These are phyloP conservation scores for Teleogryllus occipitalis DNA, from an alignment of 1,140 invertebrate species.

Conservation along the genomic window DNA sequence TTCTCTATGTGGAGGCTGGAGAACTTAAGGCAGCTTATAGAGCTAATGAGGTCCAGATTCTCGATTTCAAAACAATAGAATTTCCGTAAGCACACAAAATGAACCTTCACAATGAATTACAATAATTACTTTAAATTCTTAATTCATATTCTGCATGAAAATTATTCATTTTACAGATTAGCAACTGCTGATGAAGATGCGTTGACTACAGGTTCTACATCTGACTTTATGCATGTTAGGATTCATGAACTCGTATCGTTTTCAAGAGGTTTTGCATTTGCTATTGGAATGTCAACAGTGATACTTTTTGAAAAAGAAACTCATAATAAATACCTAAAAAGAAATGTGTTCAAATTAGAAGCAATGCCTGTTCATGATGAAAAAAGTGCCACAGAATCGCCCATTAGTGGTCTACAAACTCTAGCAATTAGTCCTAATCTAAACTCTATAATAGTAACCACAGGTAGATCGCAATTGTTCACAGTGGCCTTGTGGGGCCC, in stretches of 20 bases:
- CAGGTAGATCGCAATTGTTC: conserved; percentile 54
- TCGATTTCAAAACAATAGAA: neutral
- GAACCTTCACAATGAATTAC: too few relatives aligned
- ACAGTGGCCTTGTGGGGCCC: conserved; percentile 46
- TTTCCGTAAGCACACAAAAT: neutral
- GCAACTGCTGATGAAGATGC: too few relatives aligned
- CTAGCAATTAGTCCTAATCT: conserved; percentile 46
- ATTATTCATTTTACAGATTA: too few relatives aligned
- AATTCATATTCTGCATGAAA: neutral
- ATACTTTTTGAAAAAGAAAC: conserved; percentile 57
- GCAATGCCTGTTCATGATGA: conserved; percentile 32
- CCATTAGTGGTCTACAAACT: conserved; percentile 35
- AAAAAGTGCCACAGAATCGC: conserved; percentile 32
- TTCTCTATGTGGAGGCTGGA: conserved; percentile 70
- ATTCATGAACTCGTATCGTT: neutral
- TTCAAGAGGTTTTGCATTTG: conserved; percentile 49
- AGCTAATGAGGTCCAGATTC: conserved; percentile 39
- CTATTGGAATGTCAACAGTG: conserved; percentile 47
- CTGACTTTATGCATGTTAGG: too few relatives aligned
- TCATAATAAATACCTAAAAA: conserved; percentile 48
- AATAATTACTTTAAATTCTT: neutral
- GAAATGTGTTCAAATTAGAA: conserved; percentile 48
- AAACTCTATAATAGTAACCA: conserved; percentile 50
- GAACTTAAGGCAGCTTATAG: conserved; percentile 58
- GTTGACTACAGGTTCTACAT: too few relatives aligned